Percentiles rank a stretch among this genome's conserved stretches.
Conservation (phyloP, 2,888 invertebrate genomes). For the Polylopha cassiicola region DNA sequence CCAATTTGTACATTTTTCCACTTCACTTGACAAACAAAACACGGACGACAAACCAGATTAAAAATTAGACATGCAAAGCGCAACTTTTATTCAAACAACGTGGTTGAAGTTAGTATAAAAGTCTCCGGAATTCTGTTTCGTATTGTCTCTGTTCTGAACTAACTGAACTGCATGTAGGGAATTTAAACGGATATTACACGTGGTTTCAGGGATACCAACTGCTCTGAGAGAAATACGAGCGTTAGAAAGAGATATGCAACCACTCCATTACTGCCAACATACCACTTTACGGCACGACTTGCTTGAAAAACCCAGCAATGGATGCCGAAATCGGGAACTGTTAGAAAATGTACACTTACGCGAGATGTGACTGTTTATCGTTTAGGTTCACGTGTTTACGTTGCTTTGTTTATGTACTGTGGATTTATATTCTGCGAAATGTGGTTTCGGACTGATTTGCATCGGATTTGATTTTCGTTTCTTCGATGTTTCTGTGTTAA, state of each 20-base stretch:
- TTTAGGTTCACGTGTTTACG: conserved; percentile 1
- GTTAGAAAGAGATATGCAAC: too few relatives aligned
- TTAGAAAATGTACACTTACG: too few relatives aligned
- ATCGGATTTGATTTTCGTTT: conserved; percentile 5
- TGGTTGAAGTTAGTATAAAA: conserved; percentile 8
- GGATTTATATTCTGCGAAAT: conserved; percentile 8
- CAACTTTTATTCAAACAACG: conserved; percentile 4
- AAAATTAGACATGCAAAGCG: conserved; percentile 9
- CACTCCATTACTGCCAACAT: too few relatives aligned
- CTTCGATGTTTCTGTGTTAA: conserved; percentile 11
- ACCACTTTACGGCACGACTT: too few relatives aligned
- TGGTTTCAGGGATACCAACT: conserved; percentile 3
- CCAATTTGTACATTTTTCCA: conserved; percentile 8
- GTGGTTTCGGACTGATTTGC: conserved; percentile 6
- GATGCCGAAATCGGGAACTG: too few relatives aligned
- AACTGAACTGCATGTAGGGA: too few relatives aligned
- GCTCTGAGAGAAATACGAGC: too few relatives aligned
- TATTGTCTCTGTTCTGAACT: too few relatives aligned
- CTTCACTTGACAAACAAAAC: conserved; percentile 8
- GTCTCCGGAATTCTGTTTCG: too few relatives aligned
- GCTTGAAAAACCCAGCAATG: too few relatives aligned
- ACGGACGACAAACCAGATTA: conserved; percentile 6
- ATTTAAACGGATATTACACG: conserved; percentile 7
- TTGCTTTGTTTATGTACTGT: conserved; percentile 3
- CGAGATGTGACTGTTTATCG: conserved; percentile 3